phyloP scores from a whole-genome alignment of 2,113 vertebrate genomes.

The Dryoscopus gambensis region DNA sequence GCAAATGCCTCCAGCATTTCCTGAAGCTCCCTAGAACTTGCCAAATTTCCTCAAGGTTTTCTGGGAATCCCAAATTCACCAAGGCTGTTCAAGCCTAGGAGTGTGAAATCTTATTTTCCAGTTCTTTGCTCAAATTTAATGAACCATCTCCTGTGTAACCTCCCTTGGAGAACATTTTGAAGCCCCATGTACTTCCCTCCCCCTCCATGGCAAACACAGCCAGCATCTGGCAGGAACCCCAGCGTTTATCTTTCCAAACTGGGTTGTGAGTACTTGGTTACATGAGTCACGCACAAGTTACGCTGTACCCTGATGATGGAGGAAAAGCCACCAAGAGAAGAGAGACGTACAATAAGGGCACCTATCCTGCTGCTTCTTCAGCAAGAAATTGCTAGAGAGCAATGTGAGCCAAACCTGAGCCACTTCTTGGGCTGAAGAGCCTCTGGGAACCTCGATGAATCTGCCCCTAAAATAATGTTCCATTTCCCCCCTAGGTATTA shows the following conservation, averaged over 20 bases:
- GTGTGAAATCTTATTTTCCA: constrained; percentile 82
- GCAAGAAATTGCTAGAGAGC: neutral
- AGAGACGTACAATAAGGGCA: neutral
- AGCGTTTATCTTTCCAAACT: neutral
- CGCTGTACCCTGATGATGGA: neutral
- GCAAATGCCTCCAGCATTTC: neutral
- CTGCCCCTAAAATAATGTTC: constrained; percentile 26
- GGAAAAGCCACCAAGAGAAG: neutral
- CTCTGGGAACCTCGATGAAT: neutral
- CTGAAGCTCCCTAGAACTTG: neutral
- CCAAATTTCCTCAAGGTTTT: constrained; percentile 11
- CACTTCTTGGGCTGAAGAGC: neutral
- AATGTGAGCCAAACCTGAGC: neutral
- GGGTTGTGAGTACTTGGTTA: neutral
- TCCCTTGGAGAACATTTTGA: constrained; percentile 71
- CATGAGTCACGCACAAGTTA: neutral
- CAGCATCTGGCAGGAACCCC: constrained; percentile 34
- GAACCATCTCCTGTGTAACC: constrained; percentile 70
- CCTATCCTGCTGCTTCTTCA: neutral
- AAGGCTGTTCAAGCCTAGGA: constrained; percentile 48
- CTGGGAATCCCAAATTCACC: constrained; percentile 50
- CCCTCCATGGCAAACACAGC: neutral
- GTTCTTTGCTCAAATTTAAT: constrained; percentile 78
- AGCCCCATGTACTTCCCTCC: constrained; percentile 30
- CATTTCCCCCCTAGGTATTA: constrained; percentile 20